These are phyloP conservation scores for Ianthella basta DNA, from an alignment of 37 sponge, comb jelly and placozoan genomes.

Conservation along the genomic window DNA sequence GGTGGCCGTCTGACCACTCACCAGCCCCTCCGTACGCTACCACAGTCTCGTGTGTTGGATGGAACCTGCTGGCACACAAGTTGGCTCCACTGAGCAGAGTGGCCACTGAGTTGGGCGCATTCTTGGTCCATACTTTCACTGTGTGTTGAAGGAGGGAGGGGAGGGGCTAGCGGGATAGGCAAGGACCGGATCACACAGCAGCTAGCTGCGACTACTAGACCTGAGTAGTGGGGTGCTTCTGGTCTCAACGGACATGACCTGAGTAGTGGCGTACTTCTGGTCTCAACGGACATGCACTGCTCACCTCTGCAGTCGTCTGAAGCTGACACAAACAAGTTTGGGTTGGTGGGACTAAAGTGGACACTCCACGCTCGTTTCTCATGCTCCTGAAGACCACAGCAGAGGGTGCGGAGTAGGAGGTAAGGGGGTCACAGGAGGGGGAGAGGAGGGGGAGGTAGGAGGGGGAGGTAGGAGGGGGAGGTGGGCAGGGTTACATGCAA, in stretches of 20 bases:
- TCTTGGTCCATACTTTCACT: conserved; percentile 79
- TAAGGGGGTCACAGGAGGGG: background rate
- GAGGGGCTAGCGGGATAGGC: background rate
- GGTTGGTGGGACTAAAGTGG: conserved; percentile 66
- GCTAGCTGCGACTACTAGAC: background rate
- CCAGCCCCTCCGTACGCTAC: conserved; percentile 87
- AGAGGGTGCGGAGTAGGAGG: background rate
- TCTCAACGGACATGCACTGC: background rate
- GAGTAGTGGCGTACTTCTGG: too few relatives aligned
- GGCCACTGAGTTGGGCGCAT: conserved; percentile 41
- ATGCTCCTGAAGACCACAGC: conserved; percentile 58
- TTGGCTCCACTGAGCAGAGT: conserved; percentile 64
- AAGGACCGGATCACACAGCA: background rate
- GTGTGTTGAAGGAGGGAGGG: background rate
- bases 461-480: background rate
- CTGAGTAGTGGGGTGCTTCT: too few relatives aligned
- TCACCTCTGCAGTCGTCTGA: conserved; percentile 85
- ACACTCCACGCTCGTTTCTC: conserved; percentile 84
- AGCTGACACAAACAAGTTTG: conserved; percentile 78
- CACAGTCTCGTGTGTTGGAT: conserved; percentile 51
- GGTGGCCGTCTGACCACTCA: too few relatives aligned
- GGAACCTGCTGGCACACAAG: conserved; percentile 81
- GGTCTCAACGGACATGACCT: too few relatives aligned
- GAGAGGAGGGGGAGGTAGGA: conserved; percentile 2
- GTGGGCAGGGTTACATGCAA: background rate